Conservation (phyloP, 2,888 invertebrate genomes). For the Drosophila borealis region DNA sequence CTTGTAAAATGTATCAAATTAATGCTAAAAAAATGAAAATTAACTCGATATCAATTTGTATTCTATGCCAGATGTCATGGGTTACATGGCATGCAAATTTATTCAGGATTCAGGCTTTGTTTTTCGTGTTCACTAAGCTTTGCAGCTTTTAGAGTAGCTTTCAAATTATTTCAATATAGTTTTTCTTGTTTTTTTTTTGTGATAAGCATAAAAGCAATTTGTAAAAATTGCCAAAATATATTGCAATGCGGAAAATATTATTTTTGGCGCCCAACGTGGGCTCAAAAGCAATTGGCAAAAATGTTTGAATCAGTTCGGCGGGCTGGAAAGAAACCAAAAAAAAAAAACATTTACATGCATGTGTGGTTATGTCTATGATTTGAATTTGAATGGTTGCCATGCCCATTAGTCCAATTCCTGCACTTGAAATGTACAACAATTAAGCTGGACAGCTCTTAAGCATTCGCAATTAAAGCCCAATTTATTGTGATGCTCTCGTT, state of each 20-base stretch:
- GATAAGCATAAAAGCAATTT: neutral
- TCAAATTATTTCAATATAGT: neutral
- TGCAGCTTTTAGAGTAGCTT: conserved; percentile 1
- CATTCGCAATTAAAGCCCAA: conserved; percentile 6
- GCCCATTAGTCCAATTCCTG: neutral
- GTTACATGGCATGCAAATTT: neutral
- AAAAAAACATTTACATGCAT: neutral
- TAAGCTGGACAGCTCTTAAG: neutral
- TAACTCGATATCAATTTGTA: conserved; percentile 19
- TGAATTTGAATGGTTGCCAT: no score
- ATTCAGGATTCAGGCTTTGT: neutral
- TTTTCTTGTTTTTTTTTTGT: neutral
- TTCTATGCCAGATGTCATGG: conserved; percentile 1
- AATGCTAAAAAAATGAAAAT: conserved; percentile 7
- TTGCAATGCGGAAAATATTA: neutral
- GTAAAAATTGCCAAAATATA: neutral
- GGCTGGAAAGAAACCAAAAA: neutral
- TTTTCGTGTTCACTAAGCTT: neutral
- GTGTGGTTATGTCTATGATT: neutral
- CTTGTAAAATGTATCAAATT: conserved; percentile 24
- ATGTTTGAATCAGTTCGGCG: neutral
- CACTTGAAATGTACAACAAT: neutral
- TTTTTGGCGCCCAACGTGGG: neutral
- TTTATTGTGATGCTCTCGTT: conserved; percentile 20
- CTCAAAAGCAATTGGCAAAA: neutral